Conservation (phyloP, 2,888 invertebrate genomes). For the Margaritifera margaritifera region DNA sequence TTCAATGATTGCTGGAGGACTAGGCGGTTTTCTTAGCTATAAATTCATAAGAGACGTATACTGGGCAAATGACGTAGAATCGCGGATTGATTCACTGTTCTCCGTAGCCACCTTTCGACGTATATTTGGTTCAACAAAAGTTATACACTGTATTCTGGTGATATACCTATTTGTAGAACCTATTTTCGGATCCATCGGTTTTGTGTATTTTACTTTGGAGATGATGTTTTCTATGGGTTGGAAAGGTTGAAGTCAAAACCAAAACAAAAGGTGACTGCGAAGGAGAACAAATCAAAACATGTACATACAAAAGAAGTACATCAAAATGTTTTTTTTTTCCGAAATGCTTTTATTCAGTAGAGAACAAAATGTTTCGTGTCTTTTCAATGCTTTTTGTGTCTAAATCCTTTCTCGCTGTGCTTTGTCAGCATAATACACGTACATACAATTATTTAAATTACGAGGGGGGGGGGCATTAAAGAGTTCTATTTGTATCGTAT, state of each 20-base stretch:
- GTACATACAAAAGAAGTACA: too few species aligned
- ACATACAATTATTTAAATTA: too few species aligned
- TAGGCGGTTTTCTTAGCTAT: conserved; percentile 32
- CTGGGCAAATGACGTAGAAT: conserved; percentile 11
- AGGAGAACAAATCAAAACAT: conserved; percentile 35
- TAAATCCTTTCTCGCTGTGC: too few species aligned
- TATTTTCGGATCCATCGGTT: conserved; percentile 32
- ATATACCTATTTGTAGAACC: conserved; percentile 39
- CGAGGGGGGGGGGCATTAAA: too few species aligned
- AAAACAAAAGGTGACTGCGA: conserved; percentile 43
- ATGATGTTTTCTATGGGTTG: conserved; percentile 33
- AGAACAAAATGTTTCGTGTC: too few species aligned
- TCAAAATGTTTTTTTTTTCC: too few species aligned
- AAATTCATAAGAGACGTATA: conserved; percentile 31
- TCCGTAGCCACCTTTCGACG: conserved; percentile 31
- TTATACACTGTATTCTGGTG: conserved; percentile 27
- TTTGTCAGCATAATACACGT: too few species aligned
- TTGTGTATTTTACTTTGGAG: conserved; percentile 41
- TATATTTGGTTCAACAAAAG: conserved; percentile 24
- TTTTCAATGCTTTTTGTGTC: too few species aligned
- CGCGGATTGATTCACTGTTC: conserved; percentile 31
- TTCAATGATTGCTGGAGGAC: conserved; percentile 28
- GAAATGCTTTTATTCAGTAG: too few species aligned
- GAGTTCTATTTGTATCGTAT: too few species aligned
- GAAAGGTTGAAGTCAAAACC: conserved; percentile 44